These are phyloP conservation scores for Corythornis vintsioides DNA, from an alignment of 2,113 vertebrate species.

Conservation along the genomic window DNA sequence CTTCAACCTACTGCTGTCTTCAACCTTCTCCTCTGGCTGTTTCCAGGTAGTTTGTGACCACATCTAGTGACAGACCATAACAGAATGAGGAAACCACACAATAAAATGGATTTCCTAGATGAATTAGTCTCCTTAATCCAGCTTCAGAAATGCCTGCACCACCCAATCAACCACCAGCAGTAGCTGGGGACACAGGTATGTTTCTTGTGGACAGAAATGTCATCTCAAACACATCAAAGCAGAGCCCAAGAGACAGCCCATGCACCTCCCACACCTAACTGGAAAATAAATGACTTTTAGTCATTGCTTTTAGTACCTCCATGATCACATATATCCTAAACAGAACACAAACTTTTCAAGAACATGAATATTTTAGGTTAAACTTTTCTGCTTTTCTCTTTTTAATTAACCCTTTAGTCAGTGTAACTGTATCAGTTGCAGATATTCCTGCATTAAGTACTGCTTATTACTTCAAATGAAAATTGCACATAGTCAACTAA, in stretches of 20 bases:
- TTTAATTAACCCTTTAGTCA: background rate
- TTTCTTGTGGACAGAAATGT: background rate
- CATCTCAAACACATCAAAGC: background rate
- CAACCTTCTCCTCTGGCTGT: background rate
- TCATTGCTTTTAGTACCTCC: background rate
- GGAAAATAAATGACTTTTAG: too few species aligned
- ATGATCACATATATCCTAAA: background rate
- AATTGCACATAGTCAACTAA: background rate
- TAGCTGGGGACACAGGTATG: background rate
- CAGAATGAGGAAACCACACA: background rate
- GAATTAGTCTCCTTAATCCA: background rate
- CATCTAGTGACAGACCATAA: background rate
- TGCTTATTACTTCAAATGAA: background rate
- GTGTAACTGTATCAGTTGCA: background rate
- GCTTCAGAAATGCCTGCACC: background rate
- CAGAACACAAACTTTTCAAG: background rate
- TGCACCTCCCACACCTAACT: accelerated
- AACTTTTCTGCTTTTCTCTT: background rate
- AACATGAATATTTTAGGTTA: background rate
- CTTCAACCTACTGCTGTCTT: background rate
- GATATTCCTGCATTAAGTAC: background rate
- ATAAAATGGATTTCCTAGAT: background rate
- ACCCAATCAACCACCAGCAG: background rate
- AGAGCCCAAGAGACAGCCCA: background rate
- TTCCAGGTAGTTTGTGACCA: background rate